Evolutionary conservation across 1,140 invertebrate genomes (phyloP).

Genomic region (Cotesia chilonis): DNA sequence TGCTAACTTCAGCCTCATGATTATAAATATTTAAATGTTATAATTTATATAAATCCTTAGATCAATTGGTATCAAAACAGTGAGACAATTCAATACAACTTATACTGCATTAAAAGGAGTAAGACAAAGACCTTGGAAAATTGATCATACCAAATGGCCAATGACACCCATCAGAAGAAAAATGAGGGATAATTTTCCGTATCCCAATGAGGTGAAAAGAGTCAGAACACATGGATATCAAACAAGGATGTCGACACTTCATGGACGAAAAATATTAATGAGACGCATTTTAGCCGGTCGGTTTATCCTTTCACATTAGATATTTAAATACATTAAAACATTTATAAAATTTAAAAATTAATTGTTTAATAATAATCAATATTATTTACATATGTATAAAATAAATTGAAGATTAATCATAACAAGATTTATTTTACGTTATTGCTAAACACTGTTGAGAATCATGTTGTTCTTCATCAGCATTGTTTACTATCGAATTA

Average conservation of each 20-base stretch:
- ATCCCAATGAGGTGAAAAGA: conserved; percentile 75
- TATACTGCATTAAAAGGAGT: conserved; percentile 13
- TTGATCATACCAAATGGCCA: conserved; percentile 23
- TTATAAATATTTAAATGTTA: no score
- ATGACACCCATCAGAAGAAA: conserved; percentile 59
- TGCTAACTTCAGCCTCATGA: no score
- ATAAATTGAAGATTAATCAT: conserved; percentile 19
- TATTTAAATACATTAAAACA: conserved; percentile 25
- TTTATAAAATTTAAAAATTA: conserved; percentile 24
- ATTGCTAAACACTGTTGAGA: neutral
- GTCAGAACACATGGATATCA: conserved; percentile 76
- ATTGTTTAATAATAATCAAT: conserved; percentile 24
- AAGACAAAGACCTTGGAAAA: neutral
- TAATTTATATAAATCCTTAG: no score
- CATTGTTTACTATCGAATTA: neutral
- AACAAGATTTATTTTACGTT: conserved; percentile 18
- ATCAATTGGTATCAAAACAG: no score
- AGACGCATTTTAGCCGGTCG: conserved; percentile 78
- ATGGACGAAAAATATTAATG: conserved; percentile 76
- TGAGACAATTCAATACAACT: conserved; percentile 26
- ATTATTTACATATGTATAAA: conserved; percentile 12
- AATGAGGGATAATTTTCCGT: conserved; percentile 75
- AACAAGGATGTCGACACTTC: conserved; percentile 73
- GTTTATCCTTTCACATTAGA: conserved; percentile 74
- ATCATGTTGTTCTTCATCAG: neutral